These are phyloP conservation scores for Amiota mariae DNA, from an alignment of 2,888 invertebrate species.

Conservation along the genomic window DNA sequence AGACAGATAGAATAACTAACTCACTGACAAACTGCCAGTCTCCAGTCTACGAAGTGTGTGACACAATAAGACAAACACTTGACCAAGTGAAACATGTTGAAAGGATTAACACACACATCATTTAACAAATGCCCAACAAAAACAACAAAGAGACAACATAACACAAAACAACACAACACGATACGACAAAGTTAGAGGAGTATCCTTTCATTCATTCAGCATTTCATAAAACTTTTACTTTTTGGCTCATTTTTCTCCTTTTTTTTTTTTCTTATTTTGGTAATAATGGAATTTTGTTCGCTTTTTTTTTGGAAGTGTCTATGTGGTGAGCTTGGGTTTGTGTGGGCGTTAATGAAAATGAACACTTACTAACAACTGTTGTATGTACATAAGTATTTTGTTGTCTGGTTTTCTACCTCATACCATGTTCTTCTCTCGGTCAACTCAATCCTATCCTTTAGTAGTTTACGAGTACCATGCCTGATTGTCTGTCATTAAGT, in stretches of 20 bases:
- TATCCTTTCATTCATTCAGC: slow-evolving; percentile 17
- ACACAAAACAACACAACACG: slow-evolving; percentile 26
- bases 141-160: background rate
- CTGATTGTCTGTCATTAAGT: slow-evolving; percentile 15
- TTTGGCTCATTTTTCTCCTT: slow-evolving; percentile 50
- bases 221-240: slow-evolving; percentile 33
- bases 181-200: too few relatives aligned
- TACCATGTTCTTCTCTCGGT: background rate
- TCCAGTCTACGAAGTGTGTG: background rate
- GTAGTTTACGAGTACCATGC: background rate
- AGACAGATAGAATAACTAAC: too few relatives aligned
- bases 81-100: slow-evolving; percentile 55
- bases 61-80: slow-evolving; percentile 38
- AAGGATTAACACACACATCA: slow-evolving; percentile 62
- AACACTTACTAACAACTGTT: background rate
- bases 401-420: too few relatives aligned
- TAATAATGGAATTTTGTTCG: background rate
- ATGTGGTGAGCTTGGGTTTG: background rate
- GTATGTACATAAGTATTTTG: background rate
- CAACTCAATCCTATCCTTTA: background rate
- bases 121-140: slow-evolving; percentile 47
- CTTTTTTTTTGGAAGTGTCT: background rate
- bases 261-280: slow-evolving; percentile 38
- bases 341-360: background rate
- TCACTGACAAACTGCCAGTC: slow-evolving; percentile 19